Evolutionary conservation across 2,113 vertebrate species (phyloP).

Genomic region (Pica pica): DNA sequence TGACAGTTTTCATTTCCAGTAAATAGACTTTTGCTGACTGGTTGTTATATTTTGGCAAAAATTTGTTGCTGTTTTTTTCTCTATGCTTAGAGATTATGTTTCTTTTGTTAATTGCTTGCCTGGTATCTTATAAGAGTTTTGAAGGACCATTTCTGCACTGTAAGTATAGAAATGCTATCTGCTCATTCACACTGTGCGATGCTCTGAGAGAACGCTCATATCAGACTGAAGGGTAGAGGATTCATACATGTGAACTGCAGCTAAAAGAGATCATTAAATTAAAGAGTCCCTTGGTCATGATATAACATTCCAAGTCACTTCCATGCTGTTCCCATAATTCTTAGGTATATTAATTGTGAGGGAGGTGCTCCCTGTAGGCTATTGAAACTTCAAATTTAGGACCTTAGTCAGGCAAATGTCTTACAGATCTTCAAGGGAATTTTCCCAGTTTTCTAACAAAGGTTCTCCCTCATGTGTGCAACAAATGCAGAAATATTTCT

Average conservation of each 20-base stretch:
- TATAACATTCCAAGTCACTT: constrained; percentile 46
- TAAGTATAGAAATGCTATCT: background rate
- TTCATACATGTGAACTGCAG: background rate
- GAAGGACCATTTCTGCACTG: background rate
- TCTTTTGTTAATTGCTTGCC: background rate
- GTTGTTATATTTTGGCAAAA: background rate
- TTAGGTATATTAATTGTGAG: constrained; percentile 46
- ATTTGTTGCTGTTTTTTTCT: background rate
- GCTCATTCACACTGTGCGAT: background rate
- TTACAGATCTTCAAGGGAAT: background rate
- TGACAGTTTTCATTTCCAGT: background rate
- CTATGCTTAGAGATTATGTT: background rate
- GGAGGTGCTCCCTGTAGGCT: constrained; percentile 16
- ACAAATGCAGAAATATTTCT: background rate
- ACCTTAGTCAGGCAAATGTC: background rate
- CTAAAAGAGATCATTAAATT: constrained; percentile 48
- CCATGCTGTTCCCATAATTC: constrained; percentile 43
- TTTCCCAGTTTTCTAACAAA: background rate
- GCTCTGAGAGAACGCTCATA: background rate
- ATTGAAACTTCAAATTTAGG: constrained; percentile 42
- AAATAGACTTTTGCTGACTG: background rate
- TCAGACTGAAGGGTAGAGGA: background rate
- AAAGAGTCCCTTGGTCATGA: constrained; percentile 33
- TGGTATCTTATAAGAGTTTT: background rate
- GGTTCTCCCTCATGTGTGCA: background rate